Base-by-base conservation (phyloP, 2,888 invertebrate species). In the Harpalus rufipes region DNA sequence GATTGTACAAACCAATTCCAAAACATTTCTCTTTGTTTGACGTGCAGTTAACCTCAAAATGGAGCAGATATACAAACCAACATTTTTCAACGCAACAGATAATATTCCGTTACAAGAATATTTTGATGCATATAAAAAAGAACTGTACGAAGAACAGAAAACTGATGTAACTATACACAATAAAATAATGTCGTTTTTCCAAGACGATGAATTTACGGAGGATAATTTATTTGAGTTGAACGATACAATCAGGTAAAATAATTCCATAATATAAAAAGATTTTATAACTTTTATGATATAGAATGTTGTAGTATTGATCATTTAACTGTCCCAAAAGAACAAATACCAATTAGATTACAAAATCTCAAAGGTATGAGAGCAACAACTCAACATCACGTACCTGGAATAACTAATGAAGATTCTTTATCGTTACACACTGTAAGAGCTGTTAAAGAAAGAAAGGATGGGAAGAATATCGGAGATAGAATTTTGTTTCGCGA, bases 31-130 rank as follows among this genome's bases (percentile, higher is more conserved):
- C 5, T 32, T 32, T 32, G 32, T 3, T 32, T 32, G n/a, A 65
- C 7, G 39, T 41, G 25, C n/a, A 41, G 14, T n/a, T 68, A 68
- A 68, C 68, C 68, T 39, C 25, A 86, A 85, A 63, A 86, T 90
- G 87, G 89, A 61, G 89, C 89, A 86, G 18, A 85, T 87, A 61
- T 87, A 87, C 44, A 76, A 76, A 16, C 86, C 87, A 14, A 10
- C 72, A 5, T 21, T 72, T 58, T 87, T 86, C 80, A 39, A 78
- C 18, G 76, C 63, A 7, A 85, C 86, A 7, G 83, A 86, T 65
- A 72, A 86, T 79, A 56, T 86, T 25, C 56, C 76, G 8, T 51
- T 87, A 41, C 84, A 87, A 83, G 80, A 81, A 51, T 81, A 85
- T 61, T 87, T 86, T 72, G 14, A 80, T 18, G 44, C 80, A 44